Evolutionary conservation across 2,888 invertebrate genomes (phyloP), one percentile per base, ranked within the genome.

Genomic region (Seira ritae): DNA sequence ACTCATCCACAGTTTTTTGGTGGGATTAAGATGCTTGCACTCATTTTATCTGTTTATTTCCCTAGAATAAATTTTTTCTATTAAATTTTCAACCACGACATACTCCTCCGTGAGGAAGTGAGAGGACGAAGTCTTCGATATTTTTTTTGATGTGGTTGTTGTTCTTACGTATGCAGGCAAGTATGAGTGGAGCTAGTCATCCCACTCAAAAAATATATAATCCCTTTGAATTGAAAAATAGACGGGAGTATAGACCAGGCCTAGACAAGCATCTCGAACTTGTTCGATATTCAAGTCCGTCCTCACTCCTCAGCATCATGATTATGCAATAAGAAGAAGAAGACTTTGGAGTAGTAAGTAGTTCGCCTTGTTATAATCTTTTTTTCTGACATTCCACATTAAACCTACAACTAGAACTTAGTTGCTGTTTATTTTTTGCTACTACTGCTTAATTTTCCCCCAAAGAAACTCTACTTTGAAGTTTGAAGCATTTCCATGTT

Each of bases 171-270:
- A 42, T n/a, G n/a, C n/a, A n/a, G n/a, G n/a, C n/a, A n/a, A n/a
- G 42, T 42, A 42, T 42, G 42, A 8, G 42, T 42, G 42, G 4
- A n/a, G 17, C 3, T 60, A 6, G 12, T 17, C 60, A 4, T 60
- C 60, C 60, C 60, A 60, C 60, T 60, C 60, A 60, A 60, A 60
- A 15, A n/a, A n/a, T 42, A 42, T 42, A 12, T 60, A 15, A 60
- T 60, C 60, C 42, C 12, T n/a, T 15, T 60, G 42, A 42, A 12
- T 42, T 42, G 60, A n/a, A 60, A 60, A 10, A n/a, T 12, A 42
- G 42, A 42, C 60, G 4, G n/a, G n/a, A 60, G 10, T n/a, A 60
- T 60, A 60, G 60, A 60, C 60, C n/a, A 60, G 60, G 60, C 3
- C 60, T 60, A 60, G 60, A 60, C 60, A 60, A 60, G 6, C 8